Evolutionary conservation across 2,113 vertebrate species (phyloP).

Genomic region (Pristiophorus japonicus): DNA sequence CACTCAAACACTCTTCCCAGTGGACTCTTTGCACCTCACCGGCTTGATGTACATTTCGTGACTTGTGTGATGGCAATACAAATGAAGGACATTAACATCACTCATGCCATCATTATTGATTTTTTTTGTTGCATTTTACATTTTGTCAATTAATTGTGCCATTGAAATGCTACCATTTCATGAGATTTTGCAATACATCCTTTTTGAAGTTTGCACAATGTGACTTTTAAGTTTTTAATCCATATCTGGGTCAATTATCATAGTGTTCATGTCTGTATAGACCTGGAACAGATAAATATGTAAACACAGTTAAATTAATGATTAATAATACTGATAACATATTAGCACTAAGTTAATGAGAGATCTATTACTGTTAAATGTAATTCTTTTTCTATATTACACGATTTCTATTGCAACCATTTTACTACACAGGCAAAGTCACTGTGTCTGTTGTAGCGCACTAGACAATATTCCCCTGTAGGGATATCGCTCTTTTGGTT

Average conservation of each 20-base stretch:
- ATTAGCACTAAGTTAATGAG: neutral
- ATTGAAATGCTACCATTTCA: neutral
- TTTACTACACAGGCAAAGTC: neutral
- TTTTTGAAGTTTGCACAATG: neutral
- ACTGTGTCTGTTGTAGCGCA: neutral
- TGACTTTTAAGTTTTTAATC: neutral
- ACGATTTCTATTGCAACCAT: neutral
- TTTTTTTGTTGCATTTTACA: neutral
- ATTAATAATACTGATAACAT: neutral
- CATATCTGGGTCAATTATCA: neutral
- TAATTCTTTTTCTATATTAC: neutral
- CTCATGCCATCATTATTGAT: neutral
- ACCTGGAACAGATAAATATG: neutral
- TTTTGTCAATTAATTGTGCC: neutral
- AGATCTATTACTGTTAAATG: neutral
- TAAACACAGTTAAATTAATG: neutral
- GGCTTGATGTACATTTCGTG: too few species aligned
- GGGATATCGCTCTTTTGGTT: neutral
- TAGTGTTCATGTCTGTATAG: neutral
- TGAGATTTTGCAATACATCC: neutral
- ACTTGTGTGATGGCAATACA: neutral
- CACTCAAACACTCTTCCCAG: too few species aligned
- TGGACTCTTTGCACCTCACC: too few species aligned
- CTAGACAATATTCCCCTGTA: neutral
- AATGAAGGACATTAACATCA: neutral